Percentiles rank a stretch among this genome's conserved stretches.
Evolutionary conservation across 2,797 vertebrate species (phyloP).

Genomic region (Peromyscus melanophrys): DNA sequence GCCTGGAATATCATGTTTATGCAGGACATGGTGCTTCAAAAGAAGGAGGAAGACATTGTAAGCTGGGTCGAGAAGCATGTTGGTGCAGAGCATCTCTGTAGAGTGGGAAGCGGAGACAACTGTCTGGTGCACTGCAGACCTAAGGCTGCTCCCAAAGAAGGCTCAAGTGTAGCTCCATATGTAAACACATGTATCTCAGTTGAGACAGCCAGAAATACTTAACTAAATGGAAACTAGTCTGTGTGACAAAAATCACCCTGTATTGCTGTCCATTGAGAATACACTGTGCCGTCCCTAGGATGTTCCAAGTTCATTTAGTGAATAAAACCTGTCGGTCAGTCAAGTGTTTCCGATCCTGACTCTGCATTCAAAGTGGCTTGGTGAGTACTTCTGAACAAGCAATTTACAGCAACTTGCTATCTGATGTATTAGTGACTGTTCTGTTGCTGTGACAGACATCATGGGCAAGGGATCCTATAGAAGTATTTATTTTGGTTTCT

Average conservation of each 20-base stretch:
- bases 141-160: conserved; percentile 93
- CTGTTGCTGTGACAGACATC: not conserved
- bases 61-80: not conserved
- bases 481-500: not conserved
- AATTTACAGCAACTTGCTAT: conserved; percentile 43
- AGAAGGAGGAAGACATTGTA: not conserved
- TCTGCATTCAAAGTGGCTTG: conserved; percentile 12
- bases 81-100: not conserved
- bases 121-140: conserved; percentile 96
- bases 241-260: conserved; percentile 78
- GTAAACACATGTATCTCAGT: not conserved
- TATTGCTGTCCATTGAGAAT: conserved; percentile 23
- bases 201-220: not conserved
- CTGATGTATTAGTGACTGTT: not conserved
- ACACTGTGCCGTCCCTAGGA: not conserved
- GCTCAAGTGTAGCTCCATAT: conserved; percentile 86
- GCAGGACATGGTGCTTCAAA: not conserved
- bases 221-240: conserved; percentile 61
- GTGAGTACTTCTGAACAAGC: conserved; percentile 49
- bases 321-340: not conserved
- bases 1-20: not conserved
- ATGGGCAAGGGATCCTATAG: not conserved
- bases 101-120: conserved; percentile 90
- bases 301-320: not conserved
- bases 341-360: conserved; percentile 1